Percentiles rank a stretch among this genome's conserved stretches.
phyloP scores from a whole-genome alignment of 2,888 invertebrate genomes.

The Plebejus argus region DNA sequence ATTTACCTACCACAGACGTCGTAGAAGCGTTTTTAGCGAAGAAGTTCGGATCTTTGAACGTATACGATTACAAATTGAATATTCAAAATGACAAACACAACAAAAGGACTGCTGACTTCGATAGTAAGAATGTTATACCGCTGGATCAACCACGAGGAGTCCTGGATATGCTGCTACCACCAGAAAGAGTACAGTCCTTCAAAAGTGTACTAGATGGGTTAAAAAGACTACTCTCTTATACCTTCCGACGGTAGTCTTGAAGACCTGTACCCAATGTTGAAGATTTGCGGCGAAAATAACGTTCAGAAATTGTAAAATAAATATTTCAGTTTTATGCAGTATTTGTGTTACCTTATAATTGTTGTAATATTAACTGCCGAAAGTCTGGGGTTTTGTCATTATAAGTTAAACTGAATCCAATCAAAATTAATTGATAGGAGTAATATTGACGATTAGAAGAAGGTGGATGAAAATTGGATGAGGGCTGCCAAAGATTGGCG shows the following conservation, averaged over 20 bases:
- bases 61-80: neutral
- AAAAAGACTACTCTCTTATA: constrained; percentile 56
- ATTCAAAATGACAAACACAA: neutral
- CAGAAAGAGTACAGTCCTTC: constrained; percentile 56
- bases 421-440: too few relatives aligned
- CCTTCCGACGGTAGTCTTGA: constrained; percentile 47
- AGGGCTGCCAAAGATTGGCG: too few relatives aligned
- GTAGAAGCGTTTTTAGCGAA: neutral
- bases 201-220: constrained; percentile 60
- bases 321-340: neutral
- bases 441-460: too few relatives aligned
- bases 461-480: too few relatives aligned
- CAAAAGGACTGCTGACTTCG: neutral
- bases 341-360: neutral
- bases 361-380: too few relatives aligned
- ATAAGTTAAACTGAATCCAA: neutral
- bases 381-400: too few relatives aligned
- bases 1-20: neutral
- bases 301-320: neutral
- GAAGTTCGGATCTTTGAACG: neutral
- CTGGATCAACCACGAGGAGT: constrained; percentile 52
- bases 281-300: neutral
- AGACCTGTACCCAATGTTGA: neutral
- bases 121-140: neutral
- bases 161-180: constrained; percentile 61